These are phyloP conservation scores for Zaprionus obscuricornis DNA, from an alignment of 2,888 invertebrate genomes.

Conservation along the genomic window DNA sequence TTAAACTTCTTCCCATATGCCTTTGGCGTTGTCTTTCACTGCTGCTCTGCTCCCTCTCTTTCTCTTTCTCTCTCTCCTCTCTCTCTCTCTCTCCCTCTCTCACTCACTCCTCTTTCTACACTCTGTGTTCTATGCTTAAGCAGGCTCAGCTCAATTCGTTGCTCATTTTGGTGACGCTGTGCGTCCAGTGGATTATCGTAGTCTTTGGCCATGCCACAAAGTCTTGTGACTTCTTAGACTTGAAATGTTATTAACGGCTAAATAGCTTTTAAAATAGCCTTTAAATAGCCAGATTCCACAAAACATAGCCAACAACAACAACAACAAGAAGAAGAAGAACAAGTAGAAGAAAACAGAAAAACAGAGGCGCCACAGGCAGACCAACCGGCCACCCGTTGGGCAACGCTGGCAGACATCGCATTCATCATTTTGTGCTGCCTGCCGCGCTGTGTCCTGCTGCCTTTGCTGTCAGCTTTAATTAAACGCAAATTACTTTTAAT, in stretches of 20 bases:
- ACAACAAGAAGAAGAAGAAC: not conserved
- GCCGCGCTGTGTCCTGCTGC: not conserved
- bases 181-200: conserved; percentile 19
- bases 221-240: conserved; percentile 52
- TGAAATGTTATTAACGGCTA: conserved; percentile 66
- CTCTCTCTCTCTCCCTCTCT: too few species aligned
- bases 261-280: too few species aligned
- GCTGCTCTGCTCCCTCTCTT: too few species aligned
- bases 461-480: conserved; percentile 69
- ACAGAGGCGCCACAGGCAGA: conserved; percentile 17
- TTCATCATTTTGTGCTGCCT: conserved; percentile 52
- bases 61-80: too few species aligned
- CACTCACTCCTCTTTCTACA: too few species aligned
- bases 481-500: conserved; percentile 66
- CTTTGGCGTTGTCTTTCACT: too few species aligned
- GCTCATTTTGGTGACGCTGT: too few species aligned
- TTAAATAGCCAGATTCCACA: conserved; percentile 69
- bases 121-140: too few species aligned
- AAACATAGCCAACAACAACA: not conserved
- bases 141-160: too few species aligned
- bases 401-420: conserved; percentile 37
- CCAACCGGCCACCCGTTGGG: conserved; percentile 60
- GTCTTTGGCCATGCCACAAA: not conserved
- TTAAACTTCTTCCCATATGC: too few species aligned
- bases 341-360: not conserved